Evolutionary conservation across 2,797 vertebrate species (phyloP).

Genomic region (Lophotriccus pileatus): DNA sequence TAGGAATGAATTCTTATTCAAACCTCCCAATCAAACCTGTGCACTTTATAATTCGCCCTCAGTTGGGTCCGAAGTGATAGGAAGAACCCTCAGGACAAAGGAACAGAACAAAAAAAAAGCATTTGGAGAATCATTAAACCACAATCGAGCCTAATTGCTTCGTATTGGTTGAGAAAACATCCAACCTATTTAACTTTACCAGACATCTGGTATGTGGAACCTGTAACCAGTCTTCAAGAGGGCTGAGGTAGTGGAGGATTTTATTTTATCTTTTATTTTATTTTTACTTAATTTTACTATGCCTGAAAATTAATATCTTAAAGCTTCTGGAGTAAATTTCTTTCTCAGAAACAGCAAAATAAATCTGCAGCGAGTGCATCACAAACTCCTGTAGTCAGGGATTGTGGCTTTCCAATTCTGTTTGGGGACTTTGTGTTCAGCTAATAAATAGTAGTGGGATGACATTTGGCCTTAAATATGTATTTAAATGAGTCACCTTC

Average conservation of each 20-base stretch:
- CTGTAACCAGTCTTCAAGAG: background rate
- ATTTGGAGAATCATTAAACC: slow-evolving; percentile 52
- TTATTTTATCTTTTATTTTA: background rate
- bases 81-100: slow-evolving; percentile 36
- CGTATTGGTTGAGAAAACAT: background rate
- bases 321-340: background rate
- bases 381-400: background rate
- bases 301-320: background rate
- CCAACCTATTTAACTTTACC: background rate
- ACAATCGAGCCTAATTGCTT: slow-evolving; percentile 14
- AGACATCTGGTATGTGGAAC: background rate
- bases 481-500: slow-evolving; percentile 19
- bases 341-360: background rate
- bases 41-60: background rate
- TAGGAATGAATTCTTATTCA: slow-evolving; percentile 21
- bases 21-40: background rate
- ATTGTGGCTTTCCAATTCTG: background rate
- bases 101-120: slow-evolving; percentile 18
- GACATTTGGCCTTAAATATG: slow-evolving; percentile 9
- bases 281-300: background rate
- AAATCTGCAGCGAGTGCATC: background rate
- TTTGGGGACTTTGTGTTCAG: background rate
- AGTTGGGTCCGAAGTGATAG: background rate
- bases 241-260: background rate
- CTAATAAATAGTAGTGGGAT: background rate